Percentiles rank a stretch among this genome's conserved stretches.
These are phyloP conservation scores for Limenitis camilla DNA, from an alignment of 2,888 invertebrate genomes.

Conservation along the genomic window DNA sequence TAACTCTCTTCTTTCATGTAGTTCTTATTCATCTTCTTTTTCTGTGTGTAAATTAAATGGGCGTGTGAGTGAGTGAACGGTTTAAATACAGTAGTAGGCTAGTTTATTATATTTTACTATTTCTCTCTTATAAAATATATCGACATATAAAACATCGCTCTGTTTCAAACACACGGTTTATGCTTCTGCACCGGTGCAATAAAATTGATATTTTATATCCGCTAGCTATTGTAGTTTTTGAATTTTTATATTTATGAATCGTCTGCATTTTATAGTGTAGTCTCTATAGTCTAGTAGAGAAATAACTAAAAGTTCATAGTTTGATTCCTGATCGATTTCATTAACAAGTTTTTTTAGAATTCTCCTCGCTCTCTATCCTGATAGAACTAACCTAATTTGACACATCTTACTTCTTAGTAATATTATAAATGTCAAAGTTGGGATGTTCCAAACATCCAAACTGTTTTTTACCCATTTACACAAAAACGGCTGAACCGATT, in stretches of 20 bases:
- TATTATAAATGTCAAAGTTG: background rate
- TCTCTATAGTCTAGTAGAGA: background rate
- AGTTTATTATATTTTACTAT: too few species aligned
- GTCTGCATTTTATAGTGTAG: conserved; percentile 3
- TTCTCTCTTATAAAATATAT: too few species aligned
- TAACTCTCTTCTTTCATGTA: too few species aligned
- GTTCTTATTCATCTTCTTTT: too few species aligned
- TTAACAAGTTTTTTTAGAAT: too few species aligned
- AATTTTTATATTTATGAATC: conserved; percentile 8
- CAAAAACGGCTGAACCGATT: background rate
- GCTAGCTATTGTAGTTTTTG: background rate
- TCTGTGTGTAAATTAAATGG: background rate
- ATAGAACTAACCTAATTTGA: background rate
- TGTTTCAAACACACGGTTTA: conserved; percentile 14
- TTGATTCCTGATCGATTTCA: too few species aligned
- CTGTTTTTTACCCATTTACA: background rate
- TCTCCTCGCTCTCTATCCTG: too few species aligned
- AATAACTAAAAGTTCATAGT: too few species aligned
- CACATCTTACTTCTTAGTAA: background rate
- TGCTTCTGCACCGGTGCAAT: conserved; percentile 11
- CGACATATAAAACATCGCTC: too few species aligned
- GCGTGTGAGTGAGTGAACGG: too few species aligned
- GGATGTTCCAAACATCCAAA: too few species aligned
- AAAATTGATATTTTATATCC: conserved; percentile 21
- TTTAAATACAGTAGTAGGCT: too few species aligned